phyloP scores from a whole-genome alignment of 2,888 invertebrate species.

The Bombyx huttoni region DNA sequence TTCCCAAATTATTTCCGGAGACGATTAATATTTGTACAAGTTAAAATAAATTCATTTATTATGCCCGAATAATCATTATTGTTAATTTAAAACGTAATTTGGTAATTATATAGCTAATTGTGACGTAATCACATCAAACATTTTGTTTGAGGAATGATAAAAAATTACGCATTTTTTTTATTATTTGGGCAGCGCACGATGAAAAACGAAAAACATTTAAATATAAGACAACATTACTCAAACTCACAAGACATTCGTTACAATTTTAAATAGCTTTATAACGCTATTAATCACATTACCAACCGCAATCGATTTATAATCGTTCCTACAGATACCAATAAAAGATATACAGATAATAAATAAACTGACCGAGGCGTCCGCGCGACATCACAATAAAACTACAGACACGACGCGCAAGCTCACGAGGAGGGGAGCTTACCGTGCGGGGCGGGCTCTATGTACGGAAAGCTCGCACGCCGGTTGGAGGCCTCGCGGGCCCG shows the following conservation, averaged over 20 bases:
- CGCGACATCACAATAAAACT: conserved; percentile 17
- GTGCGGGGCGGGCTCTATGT: conserved; percentile 42
- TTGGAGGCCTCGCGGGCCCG: conserved; percentile 28
- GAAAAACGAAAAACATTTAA: neutral
- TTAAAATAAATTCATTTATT: too few species aligned
- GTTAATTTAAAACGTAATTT: too few species aligned
- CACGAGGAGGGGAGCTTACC: conserved; percentile 12
- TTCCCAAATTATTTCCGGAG: too few species aligned
- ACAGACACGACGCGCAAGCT: conserved; percentile 18
- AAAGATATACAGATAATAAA: conserved; percentile 28
- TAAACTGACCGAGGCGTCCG: conserved; percentile 21
- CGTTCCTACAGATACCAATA: conserved; percentile 28
- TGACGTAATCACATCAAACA: too few species aligned
- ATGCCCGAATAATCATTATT: too few species aligned
- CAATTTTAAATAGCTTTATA: conserved; percentile 18
- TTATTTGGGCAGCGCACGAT: neutral
- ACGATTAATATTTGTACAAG: too few species aligned
- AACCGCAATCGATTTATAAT: conserved; percentile 36
- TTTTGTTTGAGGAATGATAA: too few species aligned
- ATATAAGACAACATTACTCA: conserved; percentile 4
- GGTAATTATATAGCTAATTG: too few species aligned
- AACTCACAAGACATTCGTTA: conserved; percentile 9
- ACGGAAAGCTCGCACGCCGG: conserved; percentile 43
- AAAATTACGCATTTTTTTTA: too few species aligned
- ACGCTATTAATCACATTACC: conserved; percentile 23